Percentiles rank a stretch among this genome's conserved stretches.
Evolutionary conservation across 2,888 invertebrate genomes (phyloP).

Genomic region (Acanthopleura granulata): DNA sequence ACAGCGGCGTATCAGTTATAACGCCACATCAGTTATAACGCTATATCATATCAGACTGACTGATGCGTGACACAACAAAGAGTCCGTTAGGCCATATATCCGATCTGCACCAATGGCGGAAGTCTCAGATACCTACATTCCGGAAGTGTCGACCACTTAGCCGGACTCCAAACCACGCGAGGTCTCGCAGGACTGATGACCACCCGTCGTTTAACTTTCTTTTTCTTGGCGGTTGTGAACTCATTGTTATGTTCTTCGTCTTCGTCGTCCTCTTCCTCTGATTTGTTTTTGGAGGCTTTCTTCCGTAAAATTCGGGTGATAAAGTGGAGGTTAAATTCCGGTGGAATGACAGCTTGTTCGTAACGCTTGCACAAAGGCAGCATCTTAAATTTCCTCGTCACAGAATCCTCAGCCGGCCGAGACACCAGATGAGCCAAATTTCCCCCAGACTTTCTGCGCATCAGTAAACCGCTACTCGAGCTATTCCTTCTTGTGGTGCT

Average conservation of each 20-base stretch:
- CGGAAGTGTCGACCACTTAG: neutral
- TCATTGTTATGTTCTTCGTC: neutral
- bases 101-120: constrained; percentile 6
- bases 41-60: too few relatives aligned
- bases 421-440: too few relatives aligned
- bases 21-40: too few relatives aligned
- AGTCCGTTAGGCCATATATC: neutral
- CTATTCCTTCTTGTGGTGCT: neutral
- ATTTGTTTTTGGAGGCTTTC: neutral
- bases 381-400: neutral
- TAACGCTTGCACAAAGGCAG: constrained; percentile 1
- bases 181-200: constrained; percentile 1
- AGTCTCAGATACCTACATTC: constrained; percentile 9
- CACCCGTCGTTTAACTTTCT: neutral
- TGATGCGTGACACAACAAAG: too few relatives aligned
- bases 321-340: neutral
- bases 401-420: neutral
- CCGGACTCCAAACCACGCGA: constrained; percentile 4
- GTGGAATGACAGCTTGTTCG: constrained; percentile 1
- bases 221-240: neutral
- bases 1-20: too few relatives aligned
- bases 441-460: too few relatives aligned
- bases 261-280: neutral
- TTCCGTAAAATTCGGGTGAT: neutral
- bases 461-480: too few relatives aligned